These are phyloP conservation scores for Notodonta dromedarius DNA, from an alignment of 2,888 invertebrate species.

Conservation along the genomic window DNA sequence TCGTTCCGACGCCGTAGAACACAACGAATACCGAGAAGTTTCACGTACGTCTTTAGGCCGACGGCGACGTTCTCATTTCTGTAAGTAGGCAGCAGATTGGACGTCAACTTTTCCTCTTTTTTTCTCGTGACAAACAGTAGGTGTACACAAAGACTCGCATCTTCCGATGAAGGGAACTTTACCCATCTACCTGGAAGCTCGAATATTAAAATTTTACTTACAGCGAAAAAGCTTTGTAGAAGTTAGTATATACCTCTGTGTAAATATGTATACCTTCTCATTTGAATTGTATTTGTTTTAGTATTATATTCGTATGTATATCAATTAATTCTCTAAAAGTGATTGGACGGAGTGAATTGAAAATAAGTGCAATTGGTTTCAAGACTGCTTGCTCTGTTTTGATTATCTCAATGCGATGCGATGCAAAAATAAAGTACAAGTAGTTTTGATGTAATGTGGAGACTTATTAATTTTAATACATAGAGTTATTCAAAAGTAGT, in stretches of 20 bases:
- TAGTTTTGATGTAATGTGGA: too few relatives aligned
- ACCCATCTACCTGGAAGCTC: slow-evolving; percentile 44
- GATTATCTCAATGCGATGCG: slow-evolving; percentile 11
- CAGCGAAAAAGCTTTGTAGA: slow-evolving; percentile 21
- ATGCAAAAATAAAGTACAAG: background rate
- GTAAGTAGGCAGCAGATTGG: slow-evolving; percentile 71
- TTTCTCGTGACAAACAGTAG: slow-evolving; percentile 56
- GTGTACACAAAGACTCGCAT: slow-evolving; percentile 61
- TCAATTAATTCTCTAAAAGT: slow-evolving; percentile 31
- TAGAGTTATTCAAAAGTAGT: too few relatives aligned
- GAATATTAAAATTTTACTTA: slow-evolving; percentile 45
- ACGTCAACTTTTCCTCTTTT: slow-evolving; percentile 72
- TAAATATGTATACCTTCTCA: slow-evolving; percentile 12
- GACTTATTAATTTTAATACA: too few relatives aligned
- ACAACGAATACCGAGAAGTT: slow-evolving; percentile 50
- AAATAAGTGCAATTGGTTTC: slow-evolving; percentile 15
- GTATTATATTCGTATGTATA: slow-evolving; percentile 24
- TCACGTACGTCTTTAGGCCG: slow-evolving; percentile 51
- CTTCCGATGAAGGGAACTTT: slow-evolving; percentile 56
- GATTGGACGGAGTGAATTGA: slow-evolving; percentile 30
- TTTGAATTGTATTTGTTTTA: slow-evolving; percentile 24
- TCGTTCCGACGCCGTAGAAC: slow-evolving; percentile 25
- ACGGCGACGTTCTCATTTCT: slow-evolving; percentile 65
- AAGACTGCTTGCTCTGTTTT: slow-evolving; percentile 9
- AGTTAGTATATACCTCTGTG: slow-evolving; percentile 4